A percentile compares a stretch with the other conserved stretches of the same genome.
Conservation (phyloP, 2,888 invertebrate species). For the Latrodectus hesperus region DNA sequence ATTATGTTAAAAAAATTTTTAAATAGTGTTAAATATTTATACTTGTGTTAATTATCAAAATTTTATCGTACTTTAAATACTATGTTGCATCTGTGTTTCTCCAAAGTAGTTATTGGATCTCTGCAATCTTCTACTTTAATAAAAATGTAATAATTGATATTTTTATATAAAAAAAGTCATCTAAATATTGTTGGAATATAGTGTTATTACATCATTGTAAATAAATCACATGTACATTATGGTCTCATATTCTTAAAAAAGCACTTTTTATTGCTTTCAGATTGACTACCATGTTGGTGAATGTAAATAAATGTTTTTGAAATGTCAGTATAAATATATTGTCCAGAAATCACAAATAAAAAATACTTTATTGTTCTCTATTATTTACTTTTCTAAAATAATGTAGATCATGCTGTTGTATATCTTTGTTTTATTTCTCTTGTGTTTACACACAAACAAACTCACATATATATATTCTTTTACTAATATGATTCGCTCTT, state of each 20-base stretch:
- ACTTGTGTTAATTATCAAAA: too few species aligned
- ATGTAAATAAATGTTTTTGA: conserved; percentile 48
- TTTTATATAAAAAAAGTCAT: conserved; percentile 55
- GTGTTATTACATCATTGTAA: conserved; percentile 55
- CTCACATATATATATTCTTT: too few species aligned
- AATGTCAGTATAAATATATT: conserved; percentile 48
- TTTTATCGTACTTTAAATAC: too few species aligned
- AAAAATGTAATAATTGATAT: conserved; percentile 48
- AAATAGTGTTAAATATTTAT: too few species aligned
- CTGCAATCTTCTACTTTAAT: conserved; percentile 15
- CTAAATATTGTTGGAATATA: conserved; percentile 44
- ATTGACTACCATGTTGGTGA: conserved; percentile 48
- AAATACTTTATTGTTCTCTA: conserved; percentile 51
- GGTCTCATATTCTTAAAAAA: conserved; percentile 49
- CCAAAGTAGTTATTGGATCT: conserved; percentile 22
- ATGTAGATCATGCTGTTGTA: too few species aligned
- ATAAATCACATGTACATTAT: conserved; percentile 39
- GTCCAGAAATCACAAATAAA: conserved; percentile 52
- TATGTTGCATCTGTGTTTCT: background rate
- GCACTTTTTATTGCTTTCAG: conserved; percentile 58
- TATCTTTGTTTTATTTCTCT: too few species aligned
- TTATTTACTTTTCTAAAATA: too few species aligned
- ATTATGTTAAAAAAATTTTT: too few species aligned
- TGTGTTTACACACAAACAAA: too few species aligned
- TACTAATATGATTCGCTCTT: too few species aligned